phyloP scores from a whole-genome alignment of 1,140 invertebrate genomes.

The Drosophila sucinea region DNA sequence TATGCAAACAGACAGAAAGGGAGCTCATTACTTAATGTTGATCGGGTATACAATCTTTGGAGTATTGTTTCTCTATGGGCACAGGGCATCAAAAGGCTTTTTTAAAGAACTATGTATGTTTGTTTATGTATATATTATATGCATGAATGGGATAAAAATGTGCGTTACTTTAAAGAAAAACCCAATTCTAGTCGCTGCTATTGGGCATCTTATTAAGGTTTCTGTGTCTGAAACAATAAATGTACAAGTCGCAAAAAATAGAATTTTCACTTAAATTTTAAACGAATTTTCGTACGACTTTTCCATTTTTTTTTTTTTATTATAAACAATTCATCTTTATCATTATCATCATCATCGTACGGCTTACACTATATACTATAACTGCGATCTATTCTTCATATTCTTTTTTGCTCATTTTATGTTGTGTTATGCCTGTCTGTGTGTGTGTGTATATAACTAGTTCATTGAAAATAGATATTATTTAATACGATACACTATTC shows the following conservation, averaged over 20 bases:
- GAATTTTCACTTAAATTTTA: conserved; percentile 39
- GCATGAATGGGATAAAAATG: conserved; percentile 38
- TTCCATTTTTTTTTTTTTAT: conserved; percentile 26
- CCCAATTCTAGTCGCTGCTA: conserved; percentile 15
- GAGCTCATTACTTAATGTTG: background rate
- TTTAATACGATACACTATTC: conserved; percentile 54
- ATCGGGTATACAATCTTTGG: background rate
- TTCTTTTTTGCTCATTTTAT: conserved; percentile 29
- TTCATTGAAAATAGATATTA: conserved; percentile 70
- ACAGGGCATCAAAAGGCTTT: conserved; percentile 1
- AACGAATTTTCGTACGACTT: conserved; percentile 44
- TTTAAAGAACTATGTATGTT: conserved; percentile 35
- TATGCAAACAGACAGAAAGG: background rate
- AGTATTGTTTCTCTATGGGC: background rate
- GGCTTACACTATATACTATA: conserved; percentile 24
- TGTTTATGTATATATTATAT: conserved; percentile 27
- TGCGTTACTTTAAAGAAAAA: conserved; percentile 45
- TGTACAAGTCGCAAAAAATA: conserved; percentile 41
- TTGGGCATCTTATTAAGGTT: conserved; percentile 21
- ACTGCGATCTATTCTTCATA: conserved; percentile 15
- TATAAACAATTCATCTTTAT: conserved; percentile 40
- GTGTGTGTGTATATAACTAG: conserved; percentile 53
- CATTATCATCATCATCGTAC: conserved; percentile 15
- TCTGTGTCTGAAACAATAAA: conserved; percentile 51
- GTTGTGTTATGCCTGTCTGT: conserved; percentile 30